phyloP scores from a whole-genome alignment of 2,888 invertebrate species.

The Bembecia ichneumoniformis region DNA sequence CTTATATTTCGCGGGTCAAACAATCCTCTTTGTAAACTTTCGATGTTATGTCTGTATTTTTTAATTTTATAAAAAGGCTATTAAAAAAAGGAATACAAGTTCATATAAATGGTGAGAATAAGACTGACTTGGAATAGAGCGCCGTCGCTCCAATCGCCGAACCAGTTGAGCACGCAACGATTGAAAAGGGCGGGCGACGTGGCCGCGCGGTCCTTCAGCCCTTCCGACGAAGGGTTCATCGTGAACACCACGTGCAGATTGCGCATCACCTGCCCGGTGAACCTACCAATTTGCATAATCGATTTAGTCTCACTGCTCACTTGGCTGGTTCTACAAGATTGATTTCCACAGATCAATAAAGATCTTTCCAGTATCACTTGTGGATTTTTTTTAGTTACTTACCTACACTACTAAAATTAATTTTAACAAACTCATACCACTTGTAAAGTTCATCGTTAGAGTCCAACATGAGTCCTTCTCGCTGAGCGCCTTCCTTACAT shows the following conservation, averaged over 20 bases:
- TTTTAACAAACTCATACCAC: constrained; percentile 73
- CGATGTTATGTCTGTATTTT: neutral
- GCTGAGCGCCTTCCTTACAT: constrained; percentile 98
- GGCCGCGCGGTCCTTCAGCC: constrained; percentile 97
- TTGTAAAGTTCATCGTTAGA: constrained; percentile 99
- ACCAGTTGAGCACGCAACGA: constrained; percentile 99
- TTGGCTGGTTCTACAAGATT: neutral
- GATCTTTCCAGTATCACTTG: neutral
- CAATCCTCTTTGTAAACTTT: neutral
- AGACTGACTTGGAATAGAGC: constrained; percentile 85
- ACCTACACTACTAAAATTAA: neutral
- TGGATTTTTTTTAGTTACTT: too few species aligned
- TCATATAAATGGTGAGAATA: neutral
- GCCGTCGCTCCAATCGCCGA: constrained; percentile 99
- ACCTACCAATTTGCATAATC: constrained; percentile 50
- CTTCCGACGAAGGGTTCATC: constrained; percentile 99
- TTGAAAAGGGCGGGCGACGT: constrained; percentile 99
- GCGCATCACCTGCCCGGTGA: constrained; percentile 98
- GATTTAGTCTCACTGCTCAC: too few species aligned
- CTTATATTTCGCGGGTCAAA: neutral
- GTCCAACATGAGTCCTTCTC: constrained; percentile 98
- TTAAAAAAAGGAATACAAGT: neutral
- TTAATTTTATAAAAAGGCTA: neutral
- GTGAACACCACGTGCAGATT: constrained; percentile 99
- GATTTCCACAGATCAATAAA: neutral